Evolutionary conservation across 2,888 invertebrate species (phyloP), one percentile per base, ranked within the genome.

Genomic region (Steromphala cineraria): DNA sequence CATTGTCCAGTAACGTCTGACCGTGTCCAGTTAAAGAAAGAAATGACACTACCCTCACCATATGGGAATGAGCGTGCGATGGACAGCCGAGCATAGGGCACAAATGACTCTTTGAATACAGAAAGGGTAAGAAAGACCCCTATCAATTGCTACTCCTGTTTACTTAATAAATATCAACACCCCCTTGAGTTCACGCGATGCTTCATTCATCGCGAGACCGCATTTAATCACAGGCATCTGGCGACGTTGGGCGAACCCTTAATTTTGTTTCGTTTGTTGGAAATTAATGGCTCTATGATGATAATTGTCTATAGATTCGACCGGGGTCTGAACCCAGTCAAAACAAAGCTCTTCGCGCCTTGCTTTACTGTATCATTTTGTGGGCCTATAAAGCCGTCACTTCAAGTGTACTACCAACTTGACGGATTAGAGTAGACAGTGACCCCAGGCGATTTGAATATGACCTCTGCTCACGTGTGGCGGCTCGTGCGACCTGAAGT

Each of bases 121-220:
- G 10, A 15, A 40, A 40, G 17, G 71, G 71, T 71, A 71, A 71
- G 71, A 71, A 71, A 71, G 71, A 71, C 71, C 71, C 71, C 71
- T 71, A 71, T 71, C 71, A 71, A 19, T 71, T 71, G 19, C 71
- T 71, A 31, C 31, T 56, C 19, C 71, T 71, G 71, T 71, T 71
- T 71, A 71, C 71, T 71, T 71, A 71, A 71, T 71, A 71, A 71
- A 71, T 71, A 71, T 71, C 71, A 71, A 71, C 71, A 71, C 40
- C 36, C 71, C 28, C 71, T 71, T 36, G 71, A 71, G 36, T 71
- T 31, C 31, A 36, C 36, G 71, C 71, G 36, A n/a, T 40, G 36
- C 36, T 71, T 31, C 71, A 40, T 71, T 71, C 36, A 36, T 19
- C 31, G 10, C 36, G 31, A 17, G 15, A 40, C 71, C 36, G 17